Evolutionary conservation across 2,888 invertebrate genomes (phyloP).

Genomic region (Mystacides longicornis): DNA sequence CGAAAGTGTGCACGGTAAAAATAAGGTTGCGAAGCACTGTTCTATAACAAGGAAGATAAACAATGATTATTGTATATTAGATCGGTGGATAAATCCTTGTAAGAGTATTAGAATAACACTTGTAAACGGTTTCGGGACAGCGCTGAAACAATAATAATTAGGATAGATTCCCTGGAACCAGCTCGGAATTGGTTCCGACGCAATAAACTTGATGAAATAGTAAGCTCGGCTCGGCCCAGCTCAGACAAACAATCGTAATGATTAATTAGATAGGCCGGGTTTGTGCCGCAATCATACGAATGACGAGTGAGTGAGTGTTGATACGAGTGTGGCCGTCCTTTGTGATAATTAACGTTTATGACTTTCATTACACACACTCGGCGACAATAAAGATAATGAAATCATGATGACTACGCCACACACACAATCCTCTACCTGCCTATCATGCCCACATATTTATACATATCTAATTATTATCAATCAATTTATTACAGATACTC

Average conservation of each 20-base stretch:
- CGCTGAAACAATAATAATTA: neutral
- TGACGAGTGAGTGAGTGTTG: constrained; percentile 7
- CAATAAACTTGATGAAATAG: constrained; percentile 17
- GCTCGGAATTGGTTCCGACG: neutral
- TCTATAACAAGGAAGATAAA: too few species aligned
- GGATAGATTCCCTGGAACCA: neutral
- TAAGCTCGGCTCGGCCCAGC: neutral
- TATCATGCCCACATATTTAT: too few species aligned
- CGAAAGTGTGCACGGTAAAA: too few species aligned
- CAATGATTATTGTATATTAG: too few species aligned
- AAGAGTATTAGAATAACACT: too few species aligned
- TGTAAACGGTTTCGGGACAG: neutral
- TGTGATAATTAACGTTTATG: constrained; percentile 15
- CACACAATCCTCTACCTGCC: too few species aligned
- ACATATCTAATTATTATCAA: too few species aligned
- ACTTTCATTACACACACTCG: constrained; percentile 11
- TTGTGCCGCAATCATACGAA: constrained; percentile 13
- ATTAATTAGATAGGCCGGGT: neutral
- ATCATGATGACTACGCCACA: too few species aligned
- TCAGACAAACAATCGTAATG: constrained; percentile 2
- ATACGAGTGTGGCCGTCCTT: constrained; percentile 11
- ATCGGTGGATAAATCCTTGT: too few species aligned
- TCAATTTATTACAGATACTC: too few species aligned
- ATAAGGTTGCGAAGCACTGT: too few species aligned
- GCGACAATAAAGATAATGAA: constrained; percentile 16